Conservation (phyloP, 2,888 invertebrate species). For the Stegana nigrithorax region DNA sequence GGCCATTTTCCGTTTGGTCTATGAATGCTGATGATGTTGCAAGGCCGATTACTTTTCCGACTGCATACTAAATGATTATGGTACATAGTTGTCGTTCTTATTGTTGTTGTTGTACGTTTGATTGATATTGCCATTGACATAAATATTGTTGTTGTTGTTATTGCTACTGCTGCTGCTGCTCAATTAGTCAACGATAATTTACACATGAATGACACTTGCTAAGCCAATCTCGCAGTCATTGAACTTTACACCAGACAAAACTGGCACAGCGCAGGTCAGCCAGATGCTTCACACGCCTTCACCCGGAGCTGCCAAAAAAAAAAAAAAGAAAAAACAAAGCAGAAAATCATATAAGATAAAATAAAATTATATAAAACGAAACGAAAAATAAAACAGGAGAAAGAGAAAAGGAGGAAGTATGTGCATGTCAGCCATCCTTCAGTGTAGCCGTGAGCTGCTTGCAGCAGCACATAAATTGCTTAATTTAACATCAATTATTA, state of each 20-base stretch:
- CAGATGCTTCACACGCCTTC: background rate
- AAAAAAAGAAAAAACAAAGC: background rate
- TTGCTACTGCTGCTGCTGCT: background rate
- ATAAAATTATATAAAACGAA: background rate
- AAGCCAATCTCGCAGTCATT: no score
- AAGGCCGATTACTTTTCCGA: no score
- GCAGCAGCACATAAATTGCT: background rate
- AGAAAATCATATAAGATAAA: background rate
- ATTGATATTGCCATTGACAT: background rate
- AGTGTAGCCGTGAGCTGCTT: no score
- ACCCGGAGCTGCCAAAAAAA: background rate
- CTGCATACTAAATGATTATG: no score
- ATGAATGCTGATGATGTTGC: no score
- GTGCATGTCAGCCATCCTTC: no score
- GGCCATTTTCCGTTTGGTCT: no score
- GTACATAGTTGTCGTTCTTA: constrained; percentile 29
- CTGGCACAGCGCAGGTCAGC: no score
- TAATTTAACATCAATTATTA: constrained; percentile 46
- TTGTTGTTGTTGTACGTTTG: no score
- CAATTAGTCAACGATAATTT: background rate
- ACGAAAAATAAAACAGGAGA: no score
- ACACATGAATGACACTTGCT: background rate
- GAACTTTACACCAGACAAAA: no score
- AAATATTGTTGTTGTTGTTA: background rate
- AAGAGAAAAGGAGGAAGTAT: no score